Conservation (phyloP, 2,797 vertebrate species). For the Siniperca scherzeri region DNA sequence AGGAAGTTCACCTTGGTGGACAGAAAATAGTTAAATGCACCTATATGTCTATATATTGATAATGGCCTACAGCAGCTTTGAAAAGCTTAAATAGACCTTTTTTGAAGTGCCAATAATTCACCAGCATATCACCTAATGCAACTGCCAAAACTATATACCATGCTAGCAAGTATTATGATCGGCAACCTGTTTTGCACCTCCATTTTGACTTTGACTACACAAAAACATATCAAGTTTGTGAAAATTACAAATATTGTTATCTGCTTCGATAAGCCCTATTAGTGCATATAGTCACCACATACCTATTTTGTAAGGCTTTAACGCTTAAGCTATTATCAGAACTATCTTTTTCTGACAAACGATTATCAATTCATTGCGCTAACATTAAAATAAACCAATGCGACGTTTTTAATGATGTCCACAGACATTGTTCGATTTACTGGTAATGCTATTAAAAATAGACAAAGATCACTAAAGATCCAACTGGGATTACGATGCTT, state of each 20-base stretch:
- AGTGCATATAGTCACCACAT: neutral
- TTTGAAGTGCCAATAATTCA: neutral
- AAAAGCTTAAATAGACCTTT: neutral
- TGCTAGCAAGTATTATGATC: neutral
- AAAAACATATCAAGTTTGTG: neutral
- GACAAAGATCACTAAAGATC: neutral
- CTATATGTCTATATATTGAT: neutral
- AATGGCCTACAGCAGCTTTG: too few species aligned
- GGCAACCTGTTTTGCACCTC: neutral
- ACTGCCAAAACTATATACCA: neutral
- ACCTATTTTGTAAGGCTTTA: neutral
- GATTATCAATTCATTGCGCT: neutral
- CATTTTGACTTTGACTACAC: neutral
- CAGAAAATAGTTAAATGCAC: neutral
- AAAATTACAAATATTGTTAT: neutral
- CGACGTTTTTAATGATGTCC: neutral
- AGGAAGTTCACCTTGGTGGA: neutral
- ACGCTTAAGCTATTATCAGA: neutral
- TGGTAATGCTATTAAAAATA: neutral
- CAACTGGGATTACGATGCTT: neutral
- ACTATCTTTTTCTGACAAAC: neutral
- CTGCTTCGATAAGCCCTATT: neutral
- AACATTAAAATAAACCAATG: neutral
- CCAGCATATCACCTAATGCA: neutral
- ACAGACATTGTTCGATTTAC: neutral